A percentile compares a stretch with the other conserved stretches of the same genome.
Conservation (phyloP, 2,113 vertebrate species). For the Todiramphus saurophagus region DNA sequence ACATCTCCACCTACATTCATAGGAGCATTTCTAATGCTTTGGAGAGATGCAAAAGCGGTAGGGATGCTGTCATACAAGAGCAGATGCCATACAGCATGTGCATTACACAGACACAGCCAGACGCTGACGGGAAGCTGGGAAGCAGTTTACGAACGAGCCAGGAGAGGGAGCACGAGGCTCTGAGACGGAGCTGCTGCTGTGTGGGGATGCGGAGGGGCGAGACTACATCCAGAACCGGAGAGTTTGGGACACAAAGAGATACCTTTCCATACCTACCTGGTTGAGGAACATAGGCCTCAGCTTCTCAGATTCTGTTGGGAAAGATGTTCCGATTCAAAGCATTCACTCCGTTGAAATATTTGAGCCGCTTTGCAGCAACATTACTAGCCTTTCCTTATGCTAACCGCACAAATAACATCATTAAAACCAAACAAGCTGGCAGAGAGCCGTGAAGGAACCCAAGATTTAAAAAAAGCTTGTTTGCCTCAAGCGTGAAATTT, state of each 20-base stretch:
- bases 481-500: background rate
- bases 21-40: background rate
- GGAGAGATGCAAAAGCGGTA: background rate
- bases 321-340: background rate
- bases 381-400: background rate
- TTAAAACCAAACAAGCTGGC: background rate
- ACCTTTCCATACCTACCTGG: rapidly evolving
- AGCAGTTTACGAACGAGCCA: background rate
- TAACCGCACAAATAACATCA: background rate
- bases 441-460: background rate
- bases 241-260: rapidly evolving
- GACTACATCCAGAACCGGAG: background rate
- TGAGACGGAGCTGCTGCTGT: background rate
- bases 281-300: rapidly evolving
- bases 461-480: background rate
- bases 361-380: background rate
- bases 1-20: background rate
- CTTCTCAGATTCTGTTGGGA: background rate
- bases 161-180: conserved; percentile 52
- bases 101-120: background rate
- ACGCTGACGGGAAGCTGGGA: background rate
- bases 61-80: background rate
- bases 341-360: rapidly evolving
- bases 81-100: rapidly evolving
- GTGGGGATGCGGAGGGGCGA: background rate